Base-by-base conservation (phyloP, 2,888 invertebrate genomes). In the Chaitophorus viminalis region DNA sequence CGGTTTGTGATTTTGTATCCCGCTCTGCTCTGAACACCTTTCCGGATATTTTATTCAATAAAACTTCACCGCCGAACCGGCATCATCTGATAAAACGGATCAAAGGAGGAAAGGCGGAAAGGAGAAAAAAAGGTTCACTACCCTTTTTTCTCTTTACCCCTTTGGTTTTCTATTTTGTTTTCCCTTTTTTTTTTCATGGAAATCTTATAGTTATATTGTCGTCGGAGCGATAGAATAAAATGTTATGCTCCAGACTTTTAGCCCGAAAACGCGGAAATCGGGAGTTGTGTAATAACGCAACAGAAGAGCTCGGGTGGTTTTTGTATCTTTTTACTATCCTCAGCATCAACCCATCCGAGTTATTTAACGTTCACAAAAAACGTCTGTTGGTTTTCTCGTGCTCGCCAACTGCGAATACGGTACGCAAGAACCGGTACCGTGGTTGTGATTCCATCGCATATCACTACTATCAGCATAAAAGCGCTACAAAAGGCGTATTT, bases 21-120 rank as follows among this genome's bases (percentile, higher is more conserved):
- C n/a, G 29, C 74, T 25, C 60, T 4, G 21, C 29, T 29, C 25
- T 31, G 11, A 54, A 29, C 36, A 72, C 29, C 36, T 54, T 70
- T 86, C 36, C 4, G 54, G 17, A n/a, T 46, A 86, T 86, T 78
- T 86, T 78, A 86, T 86, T 86, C 70, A 54, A 86, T 86, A 86
- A 86, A 54, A 77, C 54, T 36, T 70, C 78, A 54, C 70, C 54
- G 18, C 39, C 25, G 36, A 76, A 76, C 84, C 65, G 72, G 25
- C 77, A 54, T 86, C 78, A 86, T 77, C 85, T 78, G 85, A 86
- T 86, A 78, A 70, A 54, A 52, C 21, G 78, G 54, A 86, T 86
- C 78, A 70, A 78, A 86, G 68, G 5, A n/a, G 70, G 54, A 70
- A 6, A 25, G 33, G 18, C 25, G 70, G 31, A 9, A 39, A 25